Conservation (phyloP, 2,113 vertebrate species). For the Hyperopisus bebe region DNA sequence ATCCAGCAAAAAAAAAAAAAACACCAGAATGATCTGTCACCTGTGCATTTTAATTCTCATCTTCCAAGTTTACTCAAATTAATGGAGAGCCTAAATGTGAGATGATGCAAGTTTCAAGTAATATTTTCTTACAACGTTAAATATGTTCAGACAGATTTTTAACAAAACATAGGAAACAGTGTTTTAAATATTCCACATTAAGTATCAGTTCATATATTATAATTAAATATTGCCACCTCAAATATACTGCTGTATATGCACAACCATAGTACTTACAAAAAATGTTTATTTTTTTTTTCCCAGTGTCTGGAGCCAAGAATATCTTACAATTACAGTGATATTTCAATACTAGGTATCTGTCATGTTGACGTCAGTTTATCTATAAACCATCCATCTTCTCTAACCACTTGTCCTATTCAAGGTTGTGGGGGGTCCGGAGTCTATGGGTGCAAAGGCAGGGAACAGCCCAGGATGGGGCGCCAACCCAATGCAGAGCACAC, state of each 20-base stretch:
- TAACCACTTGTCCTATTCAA: no score
- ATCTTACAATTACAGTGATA: not conserved
- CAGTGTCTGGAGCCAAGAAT: not conserved
- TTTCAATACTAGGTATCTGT: not conserved
- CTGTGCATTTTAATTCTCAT: not conserved
- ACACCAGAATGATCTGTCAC: not conserved
- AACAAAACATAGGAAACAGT: not conserved
- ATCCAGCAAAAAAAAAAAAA: not conserved
- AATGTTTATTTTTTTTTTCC: not conserved
- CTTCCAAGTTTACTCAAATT: not conserved
- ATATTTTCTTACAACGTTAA: not conserved
- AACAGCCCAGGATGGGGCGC: no score
- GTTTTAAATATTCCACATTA: not conserved
- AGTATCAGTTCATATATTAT: not conserved
- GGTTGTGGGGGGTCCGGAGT: no score
- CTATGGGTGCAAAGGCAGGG: not conserved
- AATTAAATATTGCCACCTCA: not conserved
- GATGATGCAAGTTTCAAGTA: not conserved
- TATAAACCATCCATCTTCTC: not conserved
- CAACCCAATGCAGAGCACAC: no score
- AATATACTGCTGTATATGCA: not conserved
- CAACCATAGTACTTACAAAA: not conserved
- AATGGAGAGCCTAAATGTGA: not conserved
- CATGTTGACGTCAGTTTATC: not conserved
- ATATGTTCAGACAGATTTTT: not conserved